A percentile compares a stretch with the other conserved stretches of the same genome.
Evolutionary conservation across 2,888 invertebrate genomes (phyloP).

Genomic region (Ceriagrion tenellum): DNA sequence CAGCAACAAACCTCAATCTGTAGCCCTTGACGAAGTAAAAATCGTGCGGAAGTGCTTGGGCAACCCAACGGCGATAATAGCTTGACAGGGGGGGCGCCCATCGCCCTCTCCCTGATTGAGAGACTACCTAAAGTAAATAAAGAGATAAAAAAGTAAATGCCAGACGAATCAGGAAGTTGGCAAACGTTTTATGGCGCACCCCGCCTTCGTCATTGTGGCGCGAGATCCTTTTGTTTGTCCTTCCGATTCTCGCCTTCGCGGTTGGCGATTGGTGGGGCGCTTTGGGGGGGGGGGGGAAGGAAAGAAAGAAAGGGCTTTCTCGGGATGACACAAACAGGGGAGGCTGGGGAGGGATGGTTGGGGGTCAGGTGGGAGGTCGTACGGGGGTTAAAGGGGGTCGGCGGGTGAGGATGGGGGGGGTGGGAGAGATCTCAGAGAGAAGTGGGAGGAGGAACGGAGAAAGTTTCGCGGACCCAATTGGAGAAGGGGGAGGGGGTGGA

Average conservation of each 20-base stretch:
- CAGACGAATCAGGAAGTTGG: slow-evolving; percentile 1
- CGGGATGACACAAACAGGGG: neutral
- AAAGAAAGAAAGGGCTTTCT: neutral
- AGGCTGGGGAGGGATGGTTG: neutral
- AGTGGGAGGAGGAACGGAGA: neutral
- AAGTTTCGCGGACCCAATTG: neutral
- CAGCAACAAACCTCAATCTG: too few relatives aligned
- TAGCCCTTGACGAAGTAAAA: too few relatives aligned
- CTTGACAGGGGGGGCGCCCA: too few relatives aligned
- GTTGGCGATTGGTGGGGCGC: neutral
- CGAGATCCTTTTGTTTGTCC: neutral
- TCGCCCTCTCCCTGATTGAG: neutral
- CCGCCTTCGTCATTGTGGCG: neutral
- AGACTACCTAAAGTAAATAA: neutral
- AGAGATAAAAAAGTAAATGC: neutral
- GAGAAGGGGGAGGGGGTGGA: neutral
- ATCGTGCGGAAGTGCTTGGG: too few relatives aligned
- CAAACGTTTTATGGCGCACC: neutral
- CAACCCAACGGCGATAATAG: too few relatives aligned
- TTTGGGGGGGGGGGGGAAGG: too few relatives aligned
- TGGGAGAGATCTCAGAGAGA: neutral
- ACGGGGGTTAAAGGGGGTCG: neutral
- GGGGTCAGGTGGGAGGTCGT: neutral
- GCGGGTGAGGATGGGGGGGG: neutral
- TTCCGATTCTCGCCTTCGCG: neutral